Evolutionary conservation across 2,113 vertebrate species (phyloP), one percentile per base, ranked within the genome.

Genomic region (Pagrus major): DNA sequence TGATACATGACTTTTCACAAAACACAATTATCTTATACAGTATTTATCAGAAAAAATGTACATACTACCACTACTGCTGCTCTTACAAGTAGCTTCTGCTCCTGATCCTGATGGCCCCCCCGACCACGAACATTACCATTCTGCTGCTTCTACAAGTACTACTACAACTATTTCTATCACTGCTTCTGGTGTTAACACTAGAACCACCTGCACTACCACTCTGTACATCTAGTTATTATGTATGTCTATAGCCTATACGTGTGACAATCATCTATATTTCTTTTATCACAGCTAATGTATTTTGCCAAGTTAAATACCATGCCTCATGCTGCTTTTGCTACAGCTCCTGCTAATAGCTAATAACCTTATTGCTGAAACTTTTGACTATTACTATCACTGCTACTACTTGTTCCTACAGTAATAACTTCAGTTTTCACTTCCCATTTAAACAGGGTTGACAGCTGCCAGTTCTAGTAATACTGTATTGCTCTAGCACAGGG

Each of bases 21-120:
- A 72, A 69, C 25, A 46, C 11, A 11, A 64, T 11, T 11, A 54
- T 68, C 21, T 31, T 37, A 27, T 59, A 68, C 80, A n/a, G n/a
- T n/a, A n/a, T n/a, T 83, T 49, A 51, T 39, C 12, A 18, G 11
- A 59, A 42, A 49, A 6, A 25, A 47, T 35, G 25, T 11, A 37
- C 7, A 31, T 4, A 20, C 25, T 33, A 15, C 29, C 18, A 16
- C 44, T 77, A n/a, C n/a, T n/a, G 23, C 23, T 33, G 18, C 41
- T 35, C 27, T 31, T 21, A 25, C 35, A 35, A 37, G 29, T 23
- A 47, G n/a, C n/a, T n/a, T n/a, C 31, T 75, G 63, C 41, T 76
- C 5, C 54, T 25, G 16, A n/a, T n/a, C n/a, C n/a, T n/a, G n/a
- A n/a, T n/a, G n/a, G n/a, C n/a, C n/a, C n/a, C n/a, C n/a, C n/a